Evolutionary conservation across 2,113 vertebrate genomes (phyloP).

Genomic region (Petrocephalus microphthalmus): DNA sequence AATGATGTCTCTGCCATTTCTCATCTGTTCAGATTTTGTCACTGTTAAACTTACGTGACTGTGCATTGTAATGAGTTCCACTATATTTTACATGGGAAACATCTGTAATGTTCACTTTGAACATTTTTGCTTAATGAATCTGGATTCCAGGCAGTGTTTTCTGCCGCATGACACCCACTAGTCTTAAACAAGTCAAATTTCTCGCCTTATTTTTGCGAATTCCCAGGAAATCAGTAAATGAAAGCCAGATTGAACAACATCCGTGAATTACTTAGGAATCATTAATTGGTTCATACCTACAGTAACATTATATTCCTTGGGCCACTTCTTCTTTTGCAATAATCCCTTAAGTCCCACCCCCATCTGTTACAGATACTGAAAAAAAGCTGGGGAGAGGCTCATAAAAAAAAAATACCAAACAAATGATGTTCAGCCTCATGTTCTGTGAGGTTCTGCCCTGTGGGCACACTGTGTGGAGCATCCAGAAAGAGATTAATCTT

Average conservation of each 20-base stretch:
- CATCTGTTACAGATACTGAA: background rate
- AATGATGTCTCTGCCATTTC: constrained; percentile 12
- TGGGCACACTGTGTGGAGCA: background rate
- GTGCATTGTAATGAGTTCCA: constrained; percentile 12
- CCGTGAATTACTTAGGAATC: background rate
- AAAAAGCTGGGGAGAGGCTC: background rate
- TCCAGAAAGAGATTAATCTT: background rate
- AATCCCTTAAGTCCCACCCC: background rate
- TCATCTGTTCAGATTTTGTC: background rate
- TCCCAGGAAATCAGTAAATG: constrained; percentile 45
- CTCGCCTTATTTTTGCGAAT: constrained; percentile 60
- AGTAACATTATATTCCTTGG: background rate
- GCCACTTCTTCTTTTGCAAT: background rate
- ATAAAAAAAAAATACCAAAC: background rate
- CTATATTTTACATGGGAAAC: constrained; percentile 40
- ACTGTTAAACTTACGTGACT: constrained; percentile 5
- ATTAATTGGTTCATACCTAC: constrained; percentile 7
- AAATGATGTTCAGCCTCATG: background rate
- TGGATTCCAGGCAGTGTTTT: constrained; percentile 38
- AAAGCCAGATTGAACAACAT: constrained; percentile 14
- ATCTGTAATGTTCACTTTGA: constrained; percentile 53
- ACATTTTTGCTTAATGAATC: constrained; percentile 48
- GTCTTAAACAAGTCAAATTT: constrained; percentile 42
- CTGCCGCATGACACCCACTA: constrained; percentile 48
- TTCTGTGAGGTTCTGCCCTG: too few species aligned